phyloP scores from a whole-genome alignment of 2,888 invertebrate species.

The Nezara viridula region DNA sequence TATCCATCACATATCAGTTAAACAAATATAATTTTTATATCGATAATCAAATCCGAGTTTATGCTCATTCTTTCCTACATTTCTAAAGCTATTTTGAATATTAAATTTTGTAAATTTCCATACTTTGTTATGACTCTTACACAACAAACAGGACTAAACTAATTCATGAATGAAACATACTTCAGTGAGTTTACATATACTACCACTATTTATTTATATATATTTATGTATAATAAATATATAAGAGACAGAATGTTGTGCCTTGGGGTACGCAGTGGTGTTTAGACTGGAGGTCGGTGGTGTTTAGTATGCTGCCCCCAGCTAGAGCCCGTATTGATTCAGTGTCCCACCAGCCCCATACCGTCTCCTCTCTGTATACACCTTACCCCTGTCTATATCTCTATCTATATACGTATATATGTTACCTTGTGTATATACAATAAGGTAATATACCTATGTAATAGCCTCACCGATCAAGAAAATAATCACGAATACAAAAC shows the following conservation, averaged over 20 bases:
- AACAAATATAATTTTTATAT: no score
- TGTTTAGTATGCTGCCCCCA: slow-evolving; percentile 58
- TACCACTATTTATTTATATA: not conserved
- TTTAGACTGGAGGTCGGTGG: slow-evolving; percentile 54
- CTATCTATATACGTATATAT: slow-evolving; percentile 4
- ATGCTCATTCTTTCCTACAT: no score
- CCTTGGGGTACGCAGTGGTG: slow-evolving; percentile 54
- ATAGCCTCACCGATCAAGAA: not conserved
- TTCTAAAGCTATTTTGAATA: no score
- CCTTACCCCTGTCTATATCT: slow-evolving; percentile 43
- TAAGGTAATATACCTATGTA: not conserved
- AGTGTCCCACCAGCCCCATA: slow-evolving; percentile 55
- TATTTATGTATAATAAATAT: not conserved
- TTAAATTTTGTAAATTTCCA: no score
- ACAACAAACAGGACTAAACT: not conserved
- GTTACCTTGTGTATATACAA: not conserved
- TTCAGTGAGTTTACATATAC: not conserved
- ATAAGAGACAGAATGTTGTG: slow-evolving; percentile 28
- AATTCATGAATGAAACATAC: not conserved
- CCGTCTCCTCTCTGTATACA: slow-evolving; percentile 54
- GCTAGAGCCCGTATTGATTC: slow-evolving; percentile 57
- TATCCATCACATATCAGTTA: no score
- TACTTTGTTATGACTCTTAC: no score
- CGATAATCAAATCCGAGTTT: no score
- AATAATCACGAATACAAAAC: not conserved